Base-by-base conservation (phyloP, 2,113 vertebrate genomes). In the Prunella fulvescens region DNA sequence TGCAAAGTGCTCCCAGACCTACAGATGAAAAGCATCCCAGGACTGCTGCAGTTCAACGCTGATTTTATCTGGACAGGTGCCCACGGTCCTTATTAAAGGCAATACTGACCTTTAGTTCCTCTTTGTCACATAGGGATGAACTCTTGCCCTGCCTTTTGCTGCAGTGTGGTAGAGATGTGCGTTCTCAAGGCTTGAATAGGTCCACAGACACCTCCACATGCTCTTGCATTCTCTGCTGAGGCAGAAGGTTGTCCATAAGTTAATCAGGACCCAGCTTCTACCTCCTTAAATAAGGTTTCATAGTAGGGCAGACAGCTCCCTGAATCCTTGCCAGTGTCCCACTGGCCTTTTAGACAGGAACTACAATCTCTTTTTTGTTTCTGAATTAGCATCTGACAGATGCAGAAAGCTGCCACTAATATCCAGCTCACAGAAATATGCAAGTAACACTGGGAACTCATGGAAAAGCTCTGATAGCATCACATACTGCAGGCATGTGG, bases 121-220 rank as follows among this genome's bases (percentile, higher is more conserved):
- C 24, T 57, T 88, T 33, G 22, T 64, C 51, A 29, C 29, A 9
- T 0, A 45, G 45, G 48, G n/a, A 29, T 79, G 40, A 58, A 54
- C 47, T 76, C 67, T 51, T 64, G 24, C 37, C 56, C 18, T 40
- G 19, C 40, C 26, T 95, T 88, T 58, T 80, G n/a, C 67, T 60
- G 39, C 57, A 26, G 31, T 9, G 39, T 33, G 33, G 18, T 48
- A 61, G 56, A 50, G 14, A 44, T 39, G 19, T 64, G 42, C 37
- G 37, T 1, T 0, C 35, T 66, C n/a, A 16, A 0, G 10, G 10
- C 25, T 7, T 6, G 1, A 69, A 18, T 3, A 57, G 31, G 19
- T 80, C 37, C 71, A 31, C 66, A 77, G 66, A 44, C 33, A 73
- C 18, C 3, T 51, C 37, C 64, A 37, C 2, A 0, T 26, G 28